These are phyloP conservation scores for Pelobates fuscus DNA, from an alignment of 2,113 vertebrate species.

Conservation along the genomic window DNA sequence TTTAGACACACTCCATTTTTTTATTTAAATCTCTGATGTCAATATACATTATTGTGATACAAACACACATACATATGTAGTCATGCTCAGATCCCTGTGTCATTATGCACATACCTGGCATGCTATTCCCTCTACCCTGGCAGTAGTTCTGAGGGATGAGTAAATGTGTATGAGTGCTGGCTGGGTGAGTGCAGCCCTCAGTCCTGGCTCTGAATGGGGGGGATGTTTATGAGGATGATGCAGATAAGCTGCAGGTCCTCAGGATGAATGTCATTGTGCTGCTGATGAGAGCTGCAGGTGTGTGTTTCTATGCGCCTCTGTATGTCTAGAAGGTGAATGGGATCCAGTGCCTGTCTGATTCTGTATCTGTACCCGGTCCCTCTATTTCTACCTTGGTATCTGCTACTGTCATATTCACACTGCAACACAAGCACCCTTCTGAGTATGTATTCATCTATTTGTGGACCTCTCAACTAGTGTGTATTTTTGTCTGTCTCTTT, in stretches of 20 bases:
- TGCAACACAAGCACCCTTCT: neutral
- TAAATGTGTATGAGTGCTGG: constrained; percentile 54
- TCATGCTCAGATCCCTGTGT: neutral
- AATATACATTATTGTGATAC: neutral
- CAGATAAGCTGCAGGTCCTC: constrained; percentile 45
- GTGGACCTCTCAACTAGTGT: neutral
- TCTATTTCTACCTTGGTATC: neutral
- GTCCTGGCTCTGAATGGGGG: constrained; percentile 58
- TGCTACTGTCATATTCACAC: neutral
- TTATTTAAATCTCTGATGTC: neutral
- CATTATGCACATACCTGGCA: constrained; percentile 2
- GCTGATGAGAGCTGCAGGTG: constrained; percentile 26
- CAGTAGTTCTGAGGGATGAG: neutral
- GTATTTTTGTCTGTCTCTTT: neutral
- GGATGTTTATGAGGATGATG: constrained; percentile 51
- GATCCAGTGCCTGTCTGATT: constrained; percentile 3
- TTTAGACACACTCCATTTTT: too few relatives aligned
- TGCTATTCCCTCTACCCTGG: neutral
- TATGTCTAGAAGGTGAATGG: neutral
- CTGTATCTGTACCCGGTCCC: neutral
- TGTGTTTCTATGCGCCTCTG: constrained; percentile 13
- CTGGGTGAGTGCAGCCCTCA: constrained; percentile 51
- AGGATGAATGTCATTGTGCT: constrained; percentile 40
- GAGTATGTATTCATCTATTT: too few relatives aligned
- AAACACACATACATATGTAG: neutral